Evolutionary conservation across 1,140 invertebrate species (phyloP).

Genomic region (Hypsibius dujardini): DNA sequence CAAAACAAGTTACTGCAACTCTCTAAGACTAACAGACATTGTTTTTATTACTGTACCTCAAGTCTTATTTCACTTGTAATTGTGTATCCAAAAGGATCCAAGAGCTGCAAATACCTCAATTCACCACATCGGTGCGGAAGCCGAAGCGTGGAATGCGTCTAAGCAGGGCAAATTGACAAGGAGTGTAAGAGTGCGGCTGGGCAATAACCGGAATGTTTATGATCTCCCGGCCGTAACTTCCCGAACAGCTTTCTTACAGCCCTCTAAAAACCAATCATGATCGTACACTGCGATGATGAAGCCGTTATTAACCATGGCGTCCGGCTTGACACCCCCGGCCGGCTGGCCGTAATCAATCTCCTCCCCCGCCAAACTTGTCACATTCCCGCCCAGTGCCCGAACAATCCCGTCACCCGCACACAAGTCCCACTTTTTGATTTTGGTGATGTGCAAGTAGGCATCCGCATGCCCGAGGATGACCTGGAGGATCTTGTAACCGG

Average conservation of each 20-base stretch:
- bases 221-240: no score
- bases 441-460: slow-evolving; percentile 74
- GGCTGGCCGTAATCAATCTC: slow-evolving; percentile 36
- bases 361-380: slow-evolving; percentile 41
- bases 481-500: slow-evolving; percentile 77
- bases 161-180: no score
- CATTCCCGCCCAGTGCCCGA: slow-evolving; percentile 40
- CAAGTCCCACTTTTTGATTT: slow-evolving; percentile 97
- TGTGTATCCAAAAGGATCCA: no score
- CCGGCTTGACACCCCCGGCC: slow-evolving; percentile 33
- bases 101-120: no score
- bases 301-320: slow-evolving; percentile 30
- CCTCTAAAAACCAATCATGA: slow-evolving; percentile 32
- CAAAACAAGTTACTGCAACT: no score
- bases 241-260: slow-evolving; percentile 1
- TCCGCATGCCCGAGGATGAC: slow-evolving; percentile 64
- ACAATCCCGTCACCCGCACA: slow-evolving; percentile 90
- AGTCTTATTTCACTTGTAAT: no score
- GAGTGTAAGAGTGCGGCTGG: no score
- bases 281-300: slow-evolving; percentile 35
- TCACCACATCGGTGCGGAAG: no score
- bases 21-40: no score
- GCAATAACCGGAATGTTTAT: no score
- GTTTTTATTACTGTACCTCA: no score
- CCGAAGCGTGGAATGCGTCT: no score